Evolutionary conservation across 2,113 vertebrate genomes (phyloP), one percentile per base, ranked within the genome.

Genomic region (Delphinus delphis): DNA sequence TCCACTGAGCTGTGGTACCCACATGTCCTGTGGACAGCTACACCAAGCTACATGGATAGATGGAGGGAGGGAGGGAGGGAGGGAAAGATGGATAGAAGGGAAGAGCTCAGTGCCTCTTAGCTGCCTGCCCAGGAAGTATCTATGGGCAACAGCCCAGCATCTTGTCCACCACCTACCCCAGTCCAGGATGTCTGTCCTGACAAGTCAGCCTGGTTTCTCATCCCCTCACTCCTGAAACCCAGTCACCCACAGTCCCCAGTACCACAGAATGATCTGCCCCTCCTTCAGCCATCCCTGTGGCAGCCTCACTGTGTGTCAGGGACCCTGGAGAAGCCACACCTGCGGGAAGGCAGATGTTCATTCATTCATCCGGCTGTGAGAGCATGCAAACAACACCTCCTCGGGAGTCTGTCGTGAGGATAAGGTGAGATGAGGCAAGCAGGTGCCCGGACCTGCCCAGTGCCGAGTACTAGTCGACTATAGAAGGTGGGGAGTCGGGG

Each of bases 281-380:
- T 68, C 21, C 12, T 28, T 70, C 63, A n/a, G 13, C 28, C 25
- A 0, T 21, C 25, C 18, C 53, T 83, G 23, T 6, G 4, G 28
- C 41, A 55, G 23, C 44, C 63, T 18, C 21, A 38, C 2, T 68
- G 31, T 36, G 14, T 63, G 58, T 47, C 8, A 13, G 33, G 15
- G 4, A 2, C 38, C 58, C 21, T 31, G 8, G 15, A 87, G 65
- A 31, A 44, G 8, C 28, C 23, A 74, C 36, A 20, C 23, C 65
- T 53, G 1, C 12, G 71, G n/a, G 73, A 62, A 41, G 17, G 21
- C 53, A 36, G 9, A 1, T 0, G 0, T 0, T 50, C 38, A 10
- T 20, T 15, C 33, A 7, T 13, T 55, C 47, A 13, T 31, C 76
- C 1, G 8, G 68, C 13, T 74, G 23, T 31, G 74, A 3, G 0